These are phyloP conservation scores for Crypturellus undulatus DNA, from an alignment of 2,113 vertebrate species.

Conservation along the genomic window DNA sequence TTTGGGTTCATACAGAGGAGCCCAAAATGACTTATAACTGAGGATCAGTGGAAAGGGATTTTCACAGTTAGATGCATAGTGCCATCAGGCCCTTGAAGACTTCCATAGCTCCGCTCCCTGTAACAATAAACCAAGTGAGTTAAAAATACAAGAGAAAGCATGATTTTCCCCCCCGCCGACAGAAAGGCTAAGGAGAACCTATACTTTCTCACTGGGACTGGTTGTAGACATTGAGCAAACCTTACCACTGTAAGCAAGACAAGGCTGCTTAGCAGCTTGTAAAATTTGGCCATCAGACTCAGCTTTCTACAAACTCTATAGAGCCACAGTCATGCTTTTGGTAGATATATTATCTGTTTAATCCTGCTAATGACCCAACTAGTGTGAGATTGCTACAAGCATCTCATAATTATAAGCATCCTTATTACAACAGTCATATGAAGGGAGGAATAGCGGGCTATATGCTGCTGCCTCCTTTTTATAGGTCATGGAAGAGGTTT, in stretches of 20 bases:
- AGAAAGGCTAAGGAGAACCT: not conserved
- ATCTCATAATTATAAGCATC: not conserved
- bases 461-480: not conserved
- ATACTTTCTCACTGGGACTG: not conserved
- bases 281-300: not conserved
- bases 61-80: not conserved
- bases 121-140: not conserved
- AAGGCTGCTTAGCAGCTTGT: not conserved
- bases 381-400: not conserved
- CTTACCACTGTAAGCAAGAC: not conserved
- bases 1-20: not conserved
- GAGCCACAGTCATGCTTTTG: not conserved
- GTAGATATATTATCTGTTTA: not conserved
- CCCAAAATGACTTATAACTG: not conserved
- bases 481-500: not conserved
- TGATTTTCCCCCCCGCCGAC: not conserved
- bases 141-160: not conserved
- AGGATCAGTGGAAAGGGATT: not conserved
- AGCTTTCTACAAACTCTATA: not conserved
- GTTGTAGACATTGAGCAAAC: not conserved
- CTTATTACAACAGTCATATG: not conserved
- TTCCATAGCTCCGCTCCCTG: too few relatives aligned
- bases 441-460: not conserved
- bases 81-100: too few relatives aligned
- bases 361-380: not conserved